These are phyloP conservation scores for Vandiemenella viatica DNA, from an alignment of 2,888 invertebrate species.

Conservation along the genomic window DNA sequence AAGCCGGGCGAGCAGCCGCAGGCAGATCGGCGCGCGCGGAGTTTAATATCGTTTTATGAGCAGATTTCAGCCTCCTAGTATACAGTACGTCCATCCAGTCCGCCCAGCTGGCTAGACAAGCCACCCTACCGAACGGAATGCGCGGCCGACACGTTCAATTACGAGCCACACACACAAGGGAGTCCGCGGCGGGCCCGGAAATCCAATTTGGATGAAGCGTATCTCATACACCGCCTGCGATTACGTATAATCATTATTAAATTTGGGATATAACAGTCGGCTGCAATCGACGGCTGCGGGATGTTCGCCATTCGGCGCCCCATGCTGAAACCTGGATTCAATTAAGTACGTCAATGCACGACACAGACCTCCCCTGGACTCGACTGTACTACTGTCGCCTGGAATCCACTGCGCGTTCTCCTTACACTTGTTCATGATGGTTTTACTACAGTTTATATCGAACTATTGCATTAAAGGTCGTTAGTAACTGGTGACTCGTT, in stretches of 20 bases:
- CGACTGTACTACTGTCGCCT: too few relatives aligned
- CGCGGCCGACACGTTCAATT: background rate
- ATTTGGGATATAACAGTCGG: background rate
- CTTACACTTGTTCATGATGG: too few relatives aligned
- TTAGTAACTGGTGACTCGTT: too few relatives aligned
- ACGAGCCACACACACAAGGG: background rate
- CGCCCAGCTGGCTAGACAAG: too few relatives aligned
- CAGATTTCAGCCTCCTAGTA: background rate
- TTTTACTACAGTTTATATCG: too few relatives aligned
- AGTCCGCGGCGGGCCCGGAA: too few relatives aligned
- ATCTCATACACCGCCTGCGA: background rate
- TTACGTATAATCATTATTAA: background rate
- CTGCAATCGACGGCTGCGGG: background rate
- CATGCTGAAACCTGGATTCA: background rate
- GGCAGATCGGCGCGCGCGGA: background rate
- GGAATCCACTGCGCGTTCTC: too few relatives aligned
- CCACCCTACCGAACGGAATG: background rate
- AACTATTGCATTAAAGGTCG: too few relatives aligned
- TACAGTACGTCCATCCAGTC: background rate
- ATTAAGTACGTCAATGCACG: background rate
- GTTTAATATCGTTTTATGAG: background rate
- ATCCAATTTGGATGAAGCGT: background rate
- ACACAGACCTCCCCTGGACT: too few relatives aligned
- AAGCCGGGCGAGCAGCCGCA: too few relatives aligned
- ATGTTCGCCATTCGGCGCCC: background rate